Evolutionary conservation across 2,797 vertebrate species (phyloP).

Genomic region (Poecile montanus): DNA sequence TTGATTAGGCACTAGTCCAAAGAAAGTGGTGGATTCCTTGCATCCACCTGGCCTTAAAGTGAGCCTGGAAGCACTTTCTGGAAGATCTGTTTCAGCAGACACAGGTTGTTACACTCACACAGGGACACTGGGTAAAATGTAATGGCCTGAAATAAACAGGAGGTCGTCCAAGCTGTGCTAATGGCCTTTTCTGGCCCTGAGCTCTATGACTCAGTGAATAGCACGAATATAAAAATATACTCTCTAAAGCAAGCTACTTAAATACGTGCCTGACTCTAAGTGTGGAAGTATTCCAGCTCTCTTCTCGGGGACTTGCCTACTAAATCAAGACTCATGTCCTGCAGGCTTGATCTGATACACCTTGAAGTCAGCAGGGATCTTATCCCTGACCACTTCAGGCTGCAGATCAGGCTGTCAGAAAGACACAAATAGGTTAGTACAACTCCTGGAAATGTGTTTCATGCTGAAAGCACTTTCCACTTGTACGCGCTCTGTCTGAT

Average conservation of each 20-base stretch:
- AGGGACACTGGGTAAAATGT: neutral
- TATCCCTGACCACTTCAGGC: slow-evolving; percentile 44
- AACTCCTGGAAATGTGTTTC: slow-evolving; percentile 9
- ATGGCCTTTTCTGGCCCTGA: slow-evolving; percentile 17
- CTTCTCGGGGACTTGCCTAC: neutral
- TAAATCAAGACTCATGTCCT: slow-evolving; percentile 27
- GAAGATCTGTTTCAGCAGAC: slow-evolving; percentile 12
- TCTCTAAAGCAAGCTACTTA: slow-evolving; percentile 6
- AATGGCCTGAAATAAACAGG: slow-evolving; percentile 35
- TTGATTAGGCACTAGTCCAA: neutral
- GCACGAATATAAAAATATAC: neutral
- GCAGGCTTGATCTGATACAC: slow-evolving; percentile 29
- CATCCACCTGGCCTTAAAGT: slow-evolving; percentile 1
- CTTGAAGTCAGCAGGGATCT: slow-evolving; percentile 32
- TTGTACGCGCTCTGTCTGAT: neutral
- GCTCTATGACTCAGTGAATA: neutral
- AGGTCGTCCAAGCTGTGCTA: neutral
- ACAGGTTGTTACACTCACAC: neutral
- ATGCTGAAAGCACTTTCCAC: slow-evolving; percentile 6
- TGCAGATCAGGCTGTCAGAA: slow-evolving; percentile 25
- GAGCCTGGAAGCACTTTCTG: neutral
- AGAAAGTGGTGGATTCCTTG: neutral
- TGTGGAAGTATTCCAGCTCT: neutral
- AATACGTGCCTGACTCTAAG: neutral
- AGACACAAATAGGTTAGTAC: slow-evolving; percentile 13